Evolutionary conservation across 1,140 invertebrate species (phyloP), one percentile per base, ranked within the genome.

Genomic region (Aphaenogaster ashmeadi): DNA sequence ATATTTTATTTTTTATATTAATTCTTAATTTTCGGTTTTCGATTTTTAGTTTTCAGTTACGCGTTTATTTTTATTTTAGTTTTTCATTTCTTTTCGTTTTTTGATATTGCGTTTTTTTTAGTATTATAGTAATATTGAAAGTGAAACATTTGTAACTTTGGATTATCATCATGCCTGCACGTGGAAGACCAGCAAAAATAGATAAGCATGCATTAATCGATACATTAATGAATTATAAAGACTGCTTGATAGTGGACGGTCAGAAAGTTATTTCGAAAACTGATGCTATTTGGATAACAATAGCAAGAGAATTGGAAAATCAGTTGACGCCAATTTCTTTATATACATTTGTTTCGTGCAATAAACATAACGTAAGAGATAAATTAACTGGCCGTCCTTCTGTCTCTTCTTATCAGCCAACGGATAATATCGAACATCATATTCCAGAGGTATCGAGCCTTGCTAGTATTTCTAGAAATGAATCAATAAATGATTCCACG

Each of bases 261-360:
- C 66, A 47, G 11, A 69, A 69, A 15, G 21, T 69, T 47, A 13
- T 69, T 69, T 47, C n/a, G 5, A 47, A 69, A 69, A 8, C 0
- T 11, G 41, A 69, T 47, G 41, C 66, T 13, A 47, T 69, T 44
- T 69, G 66, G 41, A 13, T 47, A 69, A 47, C 41, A 27, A 69
- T 47, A 47, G 66, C 66, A 8, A 69, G n/a, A 47, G 21, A 69
- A 27, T 27, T 69, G 2, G n/a, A 47, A 47, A 69, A 69, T 47
- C 18, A 3, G 0, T 11, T 69, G 38, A 69, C 41, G 4, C 41
- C 66, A 7, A 27, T 6, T 47, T 47, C 5, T 21, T 15, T 69
- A 44, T 69, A 69, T 27, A 13, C 41, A 47, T 47, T 69, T 69
- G 66, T 69, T 21, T 21, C 38, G 1, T 69, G 38, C 38, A 69